Evolutionary conservation across 2,888 invertebrate species (phyloP), one percentile per base, ranked within the genome.

Genomic region (Ochlodes sylvanus): DNA sequence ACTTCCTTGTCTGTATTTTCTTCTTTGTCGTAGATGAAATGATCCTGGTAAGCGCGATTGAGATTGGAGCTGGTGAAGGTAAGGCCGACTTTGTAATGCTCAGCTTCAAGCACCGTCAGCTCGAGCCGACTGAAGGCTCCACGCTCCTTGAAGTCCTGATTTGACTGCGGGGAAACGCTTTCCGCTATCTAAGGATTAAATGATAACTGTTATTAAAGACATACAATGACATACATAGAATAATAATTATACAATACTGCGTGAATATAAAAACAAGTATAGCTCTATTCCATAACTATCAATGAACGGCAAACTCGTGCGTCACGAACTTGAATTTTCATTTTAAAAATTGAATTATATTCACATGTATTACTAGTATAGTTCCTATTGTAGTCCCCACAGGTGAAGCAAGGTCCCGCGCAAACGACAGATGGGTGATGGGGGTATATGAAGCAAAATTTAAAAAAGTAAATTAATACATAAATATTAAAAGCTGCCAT

Each of bases 91-190:
- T 84, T 84, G 79, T 87, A 90, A 38, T 86, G 87, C 70, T 89
- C 89, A 0, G 84, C 85, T 70, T 90, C 91, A 32, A 89, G 72
- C 9, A 92, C 77, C 0, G 87, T 83, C 55, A 94, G 80, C 77
- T 91, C 92, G 38, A 94, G 77, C 62, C 88, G 85, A 69, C 93
- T 92, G 78, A 89, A 89, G 0, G 93, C 90, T 0, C 84, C 86
- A 0, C 89, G 84, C 75, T 92, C 92, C 52, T 87, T 89, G 82
- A 88, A 92, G 77, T 92, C 92, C 73, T 81, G 73, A 27, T 92
- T 91, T 2, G 86, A 77, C 17, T 77, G 76, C 79, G 84, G 83
- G 12, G 92, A 84, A 0, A 90, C 76, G 0, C 88, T 86, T 74
- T 92, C 91, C n/a, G 90, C 92, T 73, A 92, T 90, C 92, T 92